Percentiles rank a stretch among this genome's conserved stretches.
Evolutionary conservation across 2,888 invertebrate genomes (phyloP).

Genomic region (Parthenolecanium corni): DNA sequence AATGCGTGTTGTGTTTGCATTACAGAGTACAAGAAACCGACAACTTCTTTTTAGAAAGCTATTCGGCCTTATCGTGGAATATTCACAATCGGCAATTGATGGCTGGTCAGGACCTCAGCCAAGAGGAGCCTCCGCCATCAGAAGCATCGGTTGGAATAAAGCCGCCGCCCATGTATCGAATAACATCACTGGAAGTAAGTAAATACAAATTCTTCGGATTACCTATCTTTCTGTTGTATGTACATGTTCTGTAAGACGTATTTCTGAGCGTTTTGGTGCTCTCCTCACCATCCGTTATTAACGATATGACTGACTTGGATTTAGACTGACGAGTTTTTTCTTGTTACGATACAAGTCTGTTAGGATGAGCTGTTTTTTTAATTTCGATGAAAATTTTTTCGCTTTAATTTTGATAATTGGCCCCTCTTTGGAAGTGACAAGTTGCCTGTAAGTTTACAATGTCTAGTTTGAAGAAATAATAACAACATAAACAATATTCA

Average conservation of each 20-base stretch:
- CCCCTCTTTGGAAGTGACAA: no score
- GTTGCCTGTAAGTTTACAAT: no score
- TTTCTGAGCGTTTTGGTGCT: no score
- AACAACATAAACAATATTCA: no score
- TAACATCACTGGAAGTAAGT: conserved; percentile 40
- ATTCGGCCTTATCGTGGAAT: conserved; percentile 83
- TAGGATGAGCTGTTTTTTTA: no score
- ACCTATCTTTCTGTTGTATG: neutral
- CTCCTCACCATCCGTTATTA: no score
- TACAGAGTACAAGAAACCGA: conserved; percentile 86
- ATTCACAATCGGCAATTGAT: conserved; percentile 77
- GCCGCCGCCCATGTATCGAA: conserved; percentile 33
- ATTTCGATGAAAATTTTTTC: no score
- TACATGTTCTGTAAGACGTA: neutral
- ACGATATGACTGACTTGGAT: no score
- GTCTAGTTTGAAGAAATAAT: no score
- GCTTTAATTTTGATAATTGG: no score
- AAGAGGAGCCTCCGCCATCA: conserved; percentile 51
- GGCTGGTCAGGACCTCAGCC: conserved; percentile 44
- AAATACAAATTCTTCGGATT: neutral
- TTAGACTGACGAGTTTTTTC: no score
- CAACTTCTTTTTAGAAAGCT: conserved; percentile 87
- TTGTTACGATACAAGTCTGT: no score
- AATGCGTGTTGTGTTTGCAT: conserved; percentile 29
- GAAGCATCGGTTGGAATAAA: conserved; percentile 36